These are phyloP conservation scores for Blastobasis adustella DNA, from an alignment of 2,888 invertebrate species.

Conservation along the genomic window DNA sequence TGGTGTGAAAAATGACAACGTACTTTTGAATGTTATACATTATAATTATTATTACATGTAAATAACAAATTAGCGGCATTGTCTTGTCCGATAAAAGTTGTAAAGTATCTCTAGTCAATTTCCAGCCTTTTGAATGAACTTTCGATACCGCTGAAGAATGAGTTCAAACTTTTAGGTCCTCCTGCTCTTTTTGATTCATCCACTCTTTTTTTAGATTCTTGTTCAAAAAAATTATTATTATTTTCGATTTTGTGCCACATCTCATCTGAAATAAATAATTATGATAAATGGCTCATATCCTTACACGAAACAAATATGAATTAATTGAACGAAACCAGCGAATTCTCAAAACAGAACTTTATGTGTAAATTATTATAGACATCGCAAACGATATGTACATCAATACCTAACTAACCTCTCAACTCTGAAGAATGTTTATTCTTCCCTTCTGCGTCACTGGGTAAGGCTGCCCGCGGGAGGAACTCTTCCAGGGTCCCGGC, in stretches of 20 bases:
- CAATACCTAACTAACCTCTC: constrained; percentile 24
- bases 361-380: too few species aligned
- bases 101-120: constrained; percentile 30
- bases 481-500: constrained; percentile 61
- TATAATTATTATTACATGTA: too few species aligned
- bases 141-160: constrained; percentile 39
- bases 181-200: constrained; percentile 37
- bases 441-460: constrained; percentile 75
- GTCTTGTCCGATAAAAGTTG: background rate
- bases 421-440: constrained; percentile 29
- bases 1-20: too few species aligned
- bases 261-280: constrained; percentile 29
- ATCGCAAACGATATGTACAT: too few species aligned
- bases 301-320: background rate
- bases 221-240: constrained; percentile 33
- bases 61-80: too few species aligned
- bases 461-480: constrained; percentile 70
- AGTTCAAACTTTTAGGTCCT: constrained; percentile 30
- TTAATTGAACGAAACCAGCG: too few species aligned
- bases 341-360: too few species aligned
- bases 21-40: too few species aligned
- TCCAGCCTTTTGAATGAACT: constrained; percentile 38
- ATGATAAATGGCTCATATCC: background rate
- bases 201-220: constrained; percentile 39
- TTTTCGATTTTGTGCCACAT: constrained; percentile 33